A percentile compares a stretch with the other conserved stretches of the same genome.
These are phyloP conservation scores for Camelus bactrianus DNA, from an alignment of 2,113 vertebrate genomes.

Conservation along the genomic window DNA sequence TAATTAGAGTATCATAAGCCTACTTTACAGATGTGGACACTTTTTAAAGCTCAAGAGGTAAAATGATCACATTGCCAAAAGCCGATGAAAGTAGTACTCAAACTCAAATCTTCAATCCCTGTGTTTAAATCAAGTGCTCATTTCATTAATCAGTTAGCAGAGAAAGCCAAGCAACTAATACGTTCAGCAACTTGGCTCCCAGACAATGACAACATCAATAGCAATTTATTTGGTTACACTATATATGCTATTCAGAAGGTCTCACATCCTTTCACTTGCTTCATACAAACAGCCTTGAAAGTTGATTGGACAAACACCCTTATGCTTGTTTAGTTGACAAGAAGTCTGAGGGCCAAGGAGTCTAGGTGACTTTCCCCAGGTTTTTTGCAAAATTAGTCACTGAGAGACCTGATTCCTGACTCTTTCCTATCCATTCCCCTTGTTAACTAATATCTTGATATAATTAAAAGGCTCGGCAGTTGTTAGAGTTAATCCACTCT, in stretches of 20 bases:
- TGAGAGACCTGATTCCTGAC: not conserved
- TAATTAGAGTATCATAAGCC: not conserved
- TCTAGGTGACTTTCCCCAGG: not conserved
- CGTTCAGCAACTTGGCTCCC: not conserved
- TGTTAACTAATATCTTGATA: not conserved
- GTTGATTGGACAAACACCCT: not conserved
- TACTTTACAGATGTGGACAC: not conserved
- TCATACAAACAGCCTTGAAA: not conserved
- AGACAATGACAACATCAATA: not conserved
- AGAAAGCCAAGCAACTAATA: not conserved
- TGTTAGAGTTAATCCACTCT: not conserved
- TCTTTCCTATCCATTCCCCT: not conserved
- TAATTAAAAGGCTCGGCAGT: not conserved
- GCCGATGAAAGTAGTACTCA: not conserved
- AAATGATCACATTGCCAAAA: conserved; percentile 43
- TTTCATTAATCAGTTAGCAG: not conserved
- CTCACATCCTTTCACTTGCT: not conserved
- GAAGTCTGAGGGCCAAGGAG: not conserved
- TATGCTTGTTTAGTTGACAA: not conserved
- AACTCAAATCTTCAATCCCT: not conserved
- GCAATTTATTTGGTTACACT: not conserved
- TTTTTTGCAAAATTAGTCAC: not conserved
- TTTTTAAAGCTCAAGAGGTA: not conserved
- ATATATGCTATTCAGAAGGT: not conserved
- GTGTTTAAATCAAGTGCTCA: not conserved